Base-by-base conservation (phyloP, 2,113 vertebrate species). In the Thinocorus orbignyianus region DNA sequence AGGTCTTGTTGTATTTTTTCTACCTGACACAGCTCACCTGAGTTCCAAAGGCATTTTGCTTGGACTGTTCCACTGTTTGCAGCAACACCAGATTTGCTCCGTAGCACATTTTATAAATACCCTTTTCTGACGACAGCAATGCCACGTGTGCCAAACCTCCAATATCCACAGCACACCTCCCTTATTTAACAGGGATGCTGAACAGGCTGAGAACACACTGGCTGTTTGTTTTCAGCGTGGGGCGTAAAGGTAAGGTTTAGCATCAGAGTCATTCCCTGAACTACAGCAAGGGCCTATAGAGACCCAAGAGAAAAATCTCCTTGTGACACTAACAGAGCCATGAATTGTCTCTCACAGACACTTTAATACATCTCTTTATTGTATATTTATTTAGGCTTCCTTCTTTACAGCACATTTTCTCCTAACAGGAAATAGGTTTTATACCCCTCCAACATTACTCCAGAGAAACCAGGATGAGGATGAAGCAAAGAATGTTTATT, bases 341-440 rank as follows among this genome's bases (percentile, higher is more conserved):
- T 96, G 85, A 96, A 91, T 86, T 94, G 74, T 70, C 58, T 93
- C 86, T 88, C 86, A 33, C 28, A 77, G 88, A 91, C 88, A 90
- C n/a, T 86, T 97, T 95, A 81, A 92, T 86, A 92, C 73, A 89
- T 88, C 77, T 89, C 78, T 88, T 92, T 89, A 86, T 77, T 90
- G 69, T 66, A 33, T 73, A 96, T 97, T 96, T 96, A 97, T 84
- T 96, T 96, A 80, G 89, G 73, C 42, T 86, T 95, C 82, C 55
- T 71, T 66, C 72, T 92, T 86, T 86, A 93, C 48, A 64, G 58
- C 70, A 81, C 65, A 81, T 78, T 90, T 94, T 84, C 74, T 92
- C 54, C 80, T 92, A 94, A 92, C 6, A 1, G 58, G 58, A 95
- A 94, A 81, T 22, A 58, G 31, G 42, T 85, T 95, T 96, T 90